A percentile compares a stretch with the other conserved stretches of the same genome.
Evolutionary conservation across 1,140 invertebrate genomes (phyloP).

Genomic region (Yoshiicerus persimilis): DNA sequence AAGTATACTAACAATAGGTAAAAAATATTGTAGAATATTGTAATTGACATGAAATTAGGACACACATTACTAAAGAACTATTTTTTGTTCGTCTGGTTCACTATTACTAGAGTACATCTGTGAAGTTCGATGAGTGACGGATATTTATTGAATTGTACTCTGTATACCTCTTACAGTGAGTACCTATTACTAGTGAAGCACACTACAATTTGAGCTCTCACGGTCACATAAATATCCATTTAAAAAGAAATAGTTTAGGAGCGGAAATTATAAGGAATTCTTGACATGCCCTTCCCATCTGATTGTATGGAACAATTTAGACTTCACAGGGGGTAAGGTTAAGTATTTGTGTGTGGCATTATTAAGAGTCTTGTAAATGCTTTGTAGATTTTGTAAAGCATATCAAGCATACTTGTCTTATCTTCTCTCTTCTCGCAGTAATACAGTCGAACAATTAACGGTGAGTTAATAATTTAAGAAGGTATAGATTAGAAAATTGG

Average conservation of each 20-base stretch:
- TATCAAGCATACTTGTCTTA: neutral
- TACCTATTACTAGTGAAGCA: neutral
- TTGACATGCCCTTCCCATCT: neutral
- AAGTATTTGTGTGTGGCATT: neutral
- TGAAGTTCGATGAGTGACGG: neutral
- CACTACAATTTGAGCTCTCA: neutral
- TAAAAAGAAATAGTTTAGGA: neutral
- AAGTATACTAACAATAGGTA: too few relatives aligned
- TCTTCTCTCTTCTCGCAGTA: too few relatives aligned
- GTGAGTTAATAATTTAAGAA: too few relatives aligned
- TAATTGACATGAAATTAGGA: neutral
- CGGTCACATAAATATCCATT: neutral
- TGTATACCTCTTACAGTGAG: too few relatives aligned
- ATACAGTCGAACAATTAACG: too few relatives aligned
- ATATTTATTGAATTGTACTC: neutral
- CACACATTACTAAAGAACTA: neutral
- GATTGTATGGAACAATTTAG: neutral
- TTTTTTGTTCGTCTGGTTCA: neutral
- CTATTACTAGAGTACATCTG: neutral
- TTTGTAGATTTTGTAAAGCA: neutral
- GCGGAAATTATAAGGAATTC: neutral
- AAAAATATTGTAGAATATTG: too few relatives aligned
- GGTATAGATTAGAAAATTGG: too few relatives aligned
- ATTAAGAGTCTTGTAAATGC: neutral
- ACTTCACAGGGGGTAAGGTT: neutral